phyloP scores from a whole-genome alignment of 2,888 invertebrate genomes.

The Thecophora atra region DNA sequence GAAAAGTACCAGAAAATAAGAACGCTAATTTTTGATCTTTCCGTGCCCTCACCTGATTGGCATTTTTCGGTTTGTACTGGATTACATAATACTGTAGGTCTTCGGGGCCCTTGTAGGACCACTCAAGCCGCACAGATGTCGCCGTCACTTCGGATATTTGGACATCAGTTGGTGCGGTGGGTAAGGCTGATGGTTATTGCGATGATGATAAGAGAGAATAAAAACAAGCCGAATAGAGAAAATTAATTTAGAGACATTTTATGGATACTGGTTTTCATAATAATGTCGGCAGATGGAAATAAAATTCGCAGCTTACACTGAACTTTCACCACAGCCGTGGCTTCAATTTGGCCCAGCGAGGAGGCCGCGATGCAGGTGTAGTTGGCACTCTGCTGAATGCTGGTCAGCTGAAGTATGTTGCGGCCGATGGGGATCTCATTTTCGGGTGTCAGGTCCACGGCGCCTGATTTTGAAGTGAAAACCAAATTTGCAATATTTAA shows the following conservation, averaged over 20 bases:
- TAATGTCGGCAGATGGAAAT: no score
- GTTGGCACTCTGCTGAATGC: conserved; percentile 92
- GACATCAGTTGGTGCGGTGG: conserved; percentile 89
- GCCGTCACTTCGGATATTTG: conserved; percentile 93
- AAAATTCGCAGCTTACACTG: conserved; percentile 80
- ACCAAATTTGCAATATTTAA: not conserved
- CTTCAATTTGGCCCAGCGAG: conserved; percentile 90
- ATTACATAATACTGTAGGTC: conserved; percentile 96
- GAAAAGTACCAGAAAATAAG: not conserved
- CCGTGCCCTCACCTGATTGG: conserved; percentile 72
- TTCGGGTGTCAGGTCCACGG: conserved; percentile 87
- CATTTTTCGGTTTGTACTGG: conserved; percentile 95
- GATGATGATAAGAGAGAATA: not conserved
- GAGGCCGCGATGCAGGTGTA: conserved; percentile 97
- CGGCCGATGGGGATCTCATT: conserved; percentile 85
- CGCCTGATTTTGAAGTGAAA: conserved; percentile 64
- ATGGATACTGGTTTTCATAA: conserved; percentile 6
- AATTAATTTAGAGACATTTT: not conserved
- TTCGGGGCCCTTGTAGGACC: conserved; percentile 90
- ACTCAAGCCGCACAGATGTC: conserved; percentile 89
- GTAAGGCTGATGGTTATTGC: conserved; percentile 75
- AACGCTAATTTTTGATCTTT: not conserved
- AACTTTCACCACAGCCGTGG: conserved; percentile 89
- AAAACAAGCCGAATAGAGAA: not conserved
- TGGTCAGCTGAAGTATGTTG: conserved; percentile 85